Base-by-base conservation (phyloP, 2,113 vertebrate species). In the Scortum barcoo region DNA sequence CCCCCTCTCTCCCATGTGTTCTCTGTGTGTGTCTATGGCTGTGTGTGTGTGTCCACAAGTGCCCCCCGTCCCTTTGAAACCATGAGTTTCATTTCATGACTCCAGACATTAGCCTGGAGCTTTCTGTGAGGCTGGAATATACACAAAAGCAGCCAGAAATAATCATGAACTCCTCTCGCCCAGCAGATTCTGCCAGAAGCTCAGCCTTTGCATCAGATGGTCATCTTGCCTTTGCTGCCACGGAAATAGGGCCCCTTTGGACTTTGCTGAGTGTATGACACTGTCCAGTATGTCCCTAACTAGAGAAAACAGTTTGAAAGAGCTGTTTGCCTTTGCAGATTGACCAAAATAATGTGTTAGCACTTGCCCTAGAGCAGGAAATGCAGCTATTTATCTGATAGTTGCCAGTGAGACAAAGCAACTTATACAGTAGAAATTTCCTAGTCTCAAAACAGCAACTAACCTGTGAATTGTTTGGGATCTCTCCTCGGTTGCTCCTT, bases 131-230 rank as follows among this genome's bases (percentile, higher is more conserved):
- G 22, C 58, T 60, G 40, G 40, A 79, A 75, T 40, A 73, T 72
- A 3, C 46, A 57, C 65, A 50, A 57, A 83, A 68, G 17, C 50
- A 69, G 72, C 67, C 76, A 85, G n/a, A 67, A 72, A 69, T 44
- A 20, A 36, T 56, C 58, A 13, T 61, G 60, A 81, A 60, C 73
- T 66, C 63, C 56, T 53, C 78, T 70, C 11, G 10, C 66, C 60
- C 54, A 26, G 36, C 5, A 60, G 44, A 77, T 66, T 56, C 78
- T 58, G 48, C 30, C 74, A 78, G 66, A 22, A 68, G 73, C 66
- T 83, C 42, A 50, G 44, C 42, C 50, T 84, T 74, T 85, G 72
- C 71, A 57, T 86, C 57, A 54, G 75, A 75, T 63, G 77, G 78
- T 72, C 73, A 74, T 67, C 22, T 44, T 26, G 10, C 62, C 60